Conservation (phyloP, 2,113 vertebrate genomes). For the human (Homo sapiens) region DNA sequence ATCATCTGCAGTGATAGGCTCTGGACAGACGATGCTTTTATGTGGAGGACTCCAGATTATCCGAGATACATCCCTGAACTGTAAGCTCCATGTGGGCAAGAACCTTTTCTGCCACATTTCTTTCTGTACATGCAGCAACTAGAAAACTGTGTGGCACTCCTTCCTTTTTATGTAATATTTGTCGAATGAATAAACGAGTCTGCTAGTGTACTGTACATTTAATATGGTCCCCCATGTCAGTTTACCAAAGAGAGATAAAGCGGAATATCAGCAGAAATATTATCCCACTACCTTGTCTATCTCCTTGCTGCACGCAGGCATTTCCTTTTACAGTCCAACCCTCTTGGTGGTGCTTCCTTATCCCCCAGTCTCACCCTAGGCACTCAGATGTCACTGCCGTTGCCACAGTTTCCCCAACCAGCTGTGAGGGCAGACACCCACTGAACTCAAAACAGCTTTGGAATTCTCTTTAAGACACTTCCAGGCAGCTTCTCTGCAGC, state of each 20-base stretch:
- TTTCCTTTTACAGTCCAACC: background rate
- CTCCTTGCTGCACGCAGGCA: background rate
- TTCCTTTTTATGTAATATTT: background rate
- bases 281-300: background rate
- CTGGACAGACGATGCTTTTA: too few species aligned
- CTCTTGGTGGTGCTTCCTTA: background rate
- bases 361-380: accelerated
- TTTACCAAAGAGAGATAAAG: background rate
- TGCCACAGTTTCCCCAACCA: background rate
- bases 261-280: background rate
- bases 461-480: background rate
- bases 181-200: background rate
- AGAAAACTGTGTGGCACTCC: accelerated
- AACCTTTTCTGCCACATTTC: accelerated
- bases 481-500: background rate
- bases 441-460: background rate
- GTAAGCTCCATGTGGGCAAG: background rate
- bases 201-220: too few species aligned
- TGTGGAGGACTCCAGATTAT: background rate
- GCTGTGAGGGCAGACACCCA: background rate
- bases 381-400: background rate
- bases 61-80: background rate
- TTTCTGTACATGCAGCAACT: background rate
- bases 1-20: background rate
- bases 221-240: background rate